phyloP scores from a whole-genome alignment of 1,140 invertebrate genomes.

The Pogonomyrmex barbatus region DNA sequence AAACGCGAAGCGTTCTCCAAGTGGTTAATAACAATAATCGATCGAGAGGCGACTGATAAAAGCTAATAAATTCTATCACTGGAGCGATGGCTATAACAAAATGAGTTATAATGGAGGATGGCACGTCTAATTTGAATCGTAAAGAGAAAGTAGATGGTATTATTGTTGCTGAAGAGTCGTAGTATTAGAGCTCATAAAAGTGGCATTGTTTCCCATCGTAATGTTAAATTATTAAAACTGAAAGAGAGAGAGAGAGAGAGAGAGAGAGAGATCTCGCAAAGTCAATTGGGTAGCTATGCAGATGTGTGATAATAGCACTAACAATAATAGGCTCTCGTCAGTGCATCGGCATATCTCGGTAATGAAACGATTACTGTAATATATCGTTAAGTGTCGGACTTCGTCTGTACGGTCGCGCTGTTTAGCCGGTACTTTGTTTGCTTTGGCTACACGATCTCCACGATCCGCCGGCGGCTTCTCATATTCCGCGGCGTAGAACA shows the following conservation, averaged over 20 bases:
- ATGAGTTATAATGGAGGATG: neutral
- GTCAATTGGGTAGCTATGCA: conserved; percentile 23
- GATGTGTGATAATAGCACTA: conserved; percentile 8
- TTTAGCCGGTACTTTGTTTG: conserved; percentile 70
- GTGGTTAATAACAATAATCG: conserved; percentile 54
- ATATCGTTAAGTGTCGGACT: conserved; percentile 65
- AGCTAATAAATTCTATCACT: conserved; percentile 1
- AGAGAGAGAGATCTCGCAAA: neutral
- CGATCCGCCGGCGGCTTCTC: conserved; percentile 61
- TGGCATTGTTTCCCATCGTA: neutral
- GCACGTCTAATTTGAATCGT: conserved; percentile 4
- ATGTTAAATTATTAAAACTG: conserved; percentile 1
- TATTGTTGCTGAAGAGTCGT: neutral
- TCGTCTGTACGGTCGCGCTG: conserved; percentile 40
- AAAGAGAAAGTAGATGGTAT: neutral
- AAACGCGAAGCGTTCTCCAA: conserved; percentile 8
- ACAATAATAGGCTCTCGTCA: conserved; percentile 48
- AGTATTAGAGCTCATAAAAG: neutral
- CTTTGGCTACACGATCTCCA: conserved; percentile 69
- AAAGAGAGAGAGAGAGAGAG: neutral
- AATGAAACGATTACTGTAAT: conserved; percentile 75
- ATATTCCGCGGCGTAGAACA: conserved; percentile 44
- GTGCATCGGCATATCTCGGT: conserved; percentile 55
- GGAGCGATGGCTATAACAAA: neutral
- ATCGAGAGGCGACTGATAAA: conserved; percentile 22